Conservation (phyloP, 2,797 vertebrate genomes). For the Parotocinclus haroldoi region DNA sequence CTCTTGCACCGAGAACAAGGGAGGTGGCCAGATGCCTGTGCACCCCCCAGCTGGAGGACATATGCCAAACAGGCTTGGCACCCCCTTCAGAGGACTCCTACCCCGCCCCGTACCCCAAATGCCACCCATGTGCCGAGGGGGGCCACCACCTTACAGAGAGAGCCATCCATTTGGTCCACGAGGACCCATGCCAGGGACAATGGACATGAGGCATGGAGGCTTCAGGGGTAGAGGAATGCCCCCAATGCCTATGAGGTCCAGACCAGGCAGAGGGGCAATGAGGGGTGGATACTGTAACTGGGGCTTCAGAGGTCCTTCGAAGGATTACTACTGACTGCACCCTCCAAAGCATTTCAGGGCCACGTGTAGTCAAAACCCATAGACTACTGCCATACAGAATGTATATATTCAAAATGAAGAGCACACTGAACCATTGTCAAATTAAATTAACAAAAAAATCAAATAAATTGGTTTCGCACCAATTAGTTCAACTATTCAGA, state of each 20-base stretch:
- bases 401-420: constrained; percentile 77
- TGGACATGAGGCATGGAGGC: constrained; percentile 61
- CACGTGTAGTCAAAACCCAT: constrained; percentile 46
- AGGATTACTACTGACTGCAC: constrained; percentile 73
- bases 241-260: constrained; percentile 64
- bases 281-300: constrained; percentile 65
- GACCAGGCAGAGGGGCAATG: constrained; percentile 66
- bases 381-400: constrained; percentile 70
- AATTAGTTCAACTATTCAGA: constrained; percentile 66
- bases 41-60: constrained; percentile 31
- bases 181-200: constrained; percentile 54
- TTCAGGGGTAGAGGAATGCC: constrained; percentile 66
- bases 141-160: constrained; percentile 39
- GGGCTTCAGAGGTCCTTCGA: constrained; percentile 63
- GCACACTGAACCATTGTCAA: constrained; percentile 58
- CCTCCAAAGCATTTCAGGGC: constrained; percentile 64
- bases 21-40: constrained; percentile 40
- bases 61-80: constrained; percentile 59
- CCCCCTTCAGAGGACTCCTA: constrained; percentile 62
- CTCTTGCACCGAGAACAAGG: constrained; percentile 55
- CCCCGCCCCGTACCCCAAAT: constrained; percentile 50
- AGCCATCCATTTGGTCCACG: constrained; percentile 59
- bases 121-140: constrained; percentile 27
- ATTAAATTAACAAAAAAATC: constrained; percentile 28
- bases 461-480: constrained; percentile 72